Base-by-base conservation (phyloP, 2,113 vertebrate species). In the Sakesphorus luctuosus region DNA sequence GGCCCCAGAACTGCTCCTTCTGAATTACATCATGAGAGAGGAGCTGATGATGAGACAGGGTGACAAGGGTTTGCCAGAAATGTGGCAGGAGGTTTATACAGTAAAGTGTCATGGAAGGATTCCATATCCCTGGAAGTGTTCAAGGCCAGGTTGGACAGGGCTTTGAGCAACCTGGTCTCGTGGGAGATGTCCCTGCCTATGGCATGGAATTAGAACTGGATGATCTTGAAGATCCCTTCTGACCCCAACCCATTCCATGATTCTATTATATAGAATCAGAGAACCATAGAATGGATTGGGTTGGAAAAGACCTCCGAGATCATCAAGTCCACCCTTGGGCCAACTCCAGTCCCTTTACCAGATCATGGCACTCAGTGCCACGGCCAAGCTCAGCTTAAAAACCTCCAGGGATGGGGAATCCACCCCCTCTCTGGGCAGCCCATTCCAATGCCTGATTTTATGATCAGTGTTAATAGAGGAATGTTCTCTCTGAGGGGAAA, bases 1-100 rank as follows among this genome's bases (percentile, higher is more conserved):
- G 71, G 31, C 50, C 87, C 94, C 97, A 97, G 62, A 8, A 2
- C 83, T 79, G 31, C 79, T 94, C 43, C 55, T 94, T 79, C 76
- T 86, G 83, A 92, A 92, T 95, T 61, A 76, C 78, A 62, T 74
- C 61, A 50, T 73, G 92, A 82, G 77, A 87, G 26, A 73, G 84
- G 65, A 88, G 83, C 83, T 87, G 92, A 15, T 58, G 94, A 86
- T 61, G 87, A 78, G 83, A 68, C 88, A 56, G 36, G 83, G 93
- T 25, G 85, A 92, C 31, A n/a, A 55, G 50, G 46, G 68, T 82
- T 92, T 56, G 89, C 74, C 95, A 95, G 87, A 35, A 93, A 81
- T n/a, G 56, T 81, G 92, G 33, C 87, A 63, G 61, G 56, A 94
- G 87, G 74, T 82, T 86, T 75, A 10, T 35, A 68, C 59, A 92